Conservation (phyloP, 2,888 invertebrate species). For the Lapara coniferarum region DNA sequence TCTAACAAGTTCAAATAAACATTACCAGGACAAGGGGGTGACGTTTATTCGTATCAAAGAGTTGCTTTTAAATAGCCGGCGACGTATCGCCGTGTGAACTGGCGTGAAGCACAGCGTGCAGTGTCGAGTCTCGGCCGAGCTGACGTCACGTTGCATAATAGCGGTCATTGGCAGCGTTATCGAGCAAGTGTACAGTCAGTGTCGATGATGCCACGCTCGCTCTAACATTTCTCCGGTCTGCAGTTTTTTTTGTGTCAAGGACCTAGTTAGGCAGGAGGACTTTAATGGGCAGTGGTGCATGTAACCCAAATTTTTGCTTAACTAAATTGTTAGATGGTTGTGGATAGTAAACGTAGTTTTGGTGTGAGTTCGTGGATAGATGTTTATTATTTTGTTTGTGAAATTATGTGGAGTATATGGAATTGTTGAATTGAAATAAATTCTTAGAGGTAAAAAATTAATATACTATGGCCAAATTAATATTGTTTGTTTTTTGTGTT, state of each 20-base stretch:
- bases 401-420: not conserved
- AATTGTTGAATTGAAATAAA: not conserved
- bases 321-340: not conserved
- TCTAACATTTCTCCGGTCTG: conserved; percentile 16
- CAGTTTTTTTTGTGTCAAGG: conserved; percentile 24
- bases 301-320: conserved; percentile 13
- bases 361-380: not conserved
- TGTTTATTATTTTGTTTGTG: not conserved
- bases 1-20: too few species aligned
- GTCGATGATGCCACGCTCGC: conserved; percentile 17
- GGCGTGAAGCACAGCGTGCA: not conserved
- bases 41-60: too few species aligned
- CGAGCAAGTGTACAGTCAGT: conserved; percentile 20
- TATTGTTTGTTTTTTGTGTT: too few species aligned
- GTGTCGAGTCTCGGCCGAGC: conserved; percentile 3
- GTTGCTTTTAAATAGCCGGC: not conserved
- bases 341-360: not conserved
- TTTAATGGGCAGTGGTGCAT: not conserved
- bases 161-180: conserved; percentile 26
- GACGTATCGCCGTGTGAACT: not conserved
- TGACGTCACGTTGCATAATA: conserved; percentile 30
- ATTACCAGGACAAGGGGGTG: too few species aligned
- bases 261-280: conserved; percentile 19
- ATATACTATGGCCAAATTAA: too few species aligned
- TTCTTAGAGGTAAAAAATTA: too few species aligned